Conservation (phyloP, 2,797 vertebrate genomes). For the Bradypodion ventrale region DNA sequence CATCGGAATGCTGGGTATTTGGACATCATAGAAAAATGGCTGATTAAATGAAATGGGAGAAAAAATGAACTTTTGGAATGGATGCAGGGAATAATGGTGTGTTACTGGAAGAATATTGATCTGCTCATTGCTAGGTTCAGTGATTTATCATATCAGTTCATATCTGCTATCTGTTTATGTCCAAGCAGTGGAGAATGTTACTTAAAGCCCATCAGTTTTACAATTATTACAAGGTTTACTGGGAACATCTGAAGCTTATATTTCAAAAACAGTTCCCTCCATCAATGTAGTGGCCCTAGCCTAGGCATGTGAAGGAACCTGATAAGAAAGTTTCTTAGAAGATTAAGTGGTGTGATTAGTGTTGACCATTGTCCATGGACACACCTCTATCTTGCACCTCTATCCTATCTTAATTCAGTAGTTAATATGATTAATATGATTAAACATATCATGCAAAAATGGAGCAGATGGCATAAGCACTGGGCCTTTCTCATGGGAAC, state of each 20-base stretch:
- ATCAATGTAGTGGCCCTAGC: not conserved
- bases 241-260: no score
- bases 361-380: not conserved
- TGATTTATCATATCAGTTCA: no score
- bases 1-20: not conserved
- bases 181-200: no score
- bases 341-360: not conserved
- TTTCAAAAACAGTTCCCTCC: no score
- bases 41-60: not conserved
- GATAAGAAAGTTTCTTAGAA: not conserved
- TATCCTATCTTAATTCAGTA: not conserved
- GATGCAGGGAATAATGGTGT: no score
- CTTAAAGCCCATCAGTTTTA: no score
- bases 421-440: not conserved
- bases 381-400: not conserved
- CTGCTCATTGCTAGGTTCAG: not conserved
- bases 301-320: no score
- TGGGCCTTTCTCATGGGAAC: slow-evolving; percentile 11
- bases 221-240: no score
- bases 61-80: not conserved
- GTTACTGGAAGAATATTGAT: not conserved
- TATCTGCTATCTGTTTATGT: no score
- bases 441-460: not conserved
- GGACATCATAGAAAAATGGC: not conserved
- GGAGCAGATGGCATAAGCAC: not conserved